Conservation (phyloP, 2,113 vertebrate species). For the Etia nguti region DNA sequence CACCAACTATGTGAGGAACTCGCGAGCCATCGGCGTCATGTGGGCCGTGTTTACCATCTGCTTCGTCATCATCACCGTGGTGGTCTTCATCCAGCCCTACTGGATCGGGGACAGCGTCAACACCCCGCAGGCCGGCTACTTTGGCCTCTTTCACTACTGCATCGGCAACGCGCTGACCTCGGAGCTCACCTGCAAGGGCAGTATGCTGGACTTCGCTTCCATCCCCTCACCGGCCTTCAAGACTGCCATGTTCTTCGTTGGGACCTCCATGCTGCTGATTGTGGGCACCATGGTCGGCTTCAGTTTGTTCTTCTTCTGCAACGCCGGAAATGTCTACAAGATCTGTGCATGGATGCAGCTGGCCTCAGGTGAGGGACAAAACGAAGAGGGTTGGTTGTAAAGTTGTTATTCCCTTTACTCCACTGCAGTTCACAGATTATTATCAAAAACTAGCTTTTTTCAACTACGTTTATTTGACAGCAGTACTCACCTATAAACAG, state of each 20-base stretch:
- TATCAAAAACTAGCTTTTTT: neutral
- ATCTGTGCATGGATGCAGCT: conserved; percentile 97
- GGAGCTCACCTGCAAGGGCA: conserved; percentile 91
- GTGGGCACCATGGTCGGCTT: conserved; percentile 89
- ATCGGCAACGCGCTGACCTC: conserved; percentile 92
- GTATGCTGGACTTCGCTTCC: conserved; percentile 84
- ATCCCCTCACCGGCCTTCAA: conserved; percentile 94
- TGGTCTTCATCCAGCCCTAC: conserved; percentile 95
- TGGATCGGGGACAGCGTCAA: conserved; percentile 96
- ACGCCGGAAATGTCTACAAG: conserved; percentile 87
- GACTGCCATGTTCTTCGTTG: conserved; percentile 94
- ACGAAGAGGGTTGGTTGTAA: neutral
- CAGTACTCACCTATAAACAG: neutral
- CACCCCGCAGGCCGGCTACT: conserved; percentile 93
- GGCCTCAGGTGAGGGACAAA: conserved; percentile 76
- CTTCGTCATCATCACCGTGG: conserved; percentile 88
- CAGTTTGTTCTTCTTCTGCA: conserved; percentile 92
- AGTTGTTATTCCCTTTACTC: neutral
- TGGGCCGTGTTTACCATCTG: conserved; percentile 96
- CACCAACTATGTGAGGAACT: conserved; percentile 94
- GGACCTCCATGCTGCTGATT: conserved; percentile 85
- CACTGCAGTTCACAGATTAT: neutral
- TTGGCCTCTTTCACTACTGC: conserved; percentile 95
- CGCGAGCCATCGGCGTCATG: conserved; percentile 89
- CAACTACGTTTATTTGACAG: neutral